Evolutionary conservation across 2,113 vertebrate species (phyloP).

Genomic region (Sinocyclocheilus maitianheensis): DNA sequence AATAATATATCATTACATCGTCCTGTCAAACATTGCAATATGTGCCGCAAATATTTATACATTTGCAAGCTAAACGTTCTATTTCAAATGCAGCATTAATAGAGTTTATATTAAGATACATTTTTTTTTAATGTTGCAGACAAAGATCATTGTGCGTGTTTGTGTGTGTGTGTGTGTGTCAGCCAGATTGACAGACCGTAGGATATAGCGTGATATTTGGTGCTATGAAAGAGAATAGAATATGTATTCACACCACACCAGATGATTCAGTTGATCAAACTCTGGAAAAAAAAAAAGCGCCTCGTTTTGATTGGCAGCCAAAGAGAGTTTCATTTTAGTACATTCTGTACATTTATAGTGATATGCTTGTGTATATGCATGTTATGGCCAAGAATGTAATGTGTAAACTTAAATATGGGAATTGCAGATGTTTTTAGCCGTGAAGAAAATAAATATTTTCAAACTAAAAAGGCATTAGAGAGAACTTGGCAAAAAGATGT

Average conservation of each 20-base stretch:
- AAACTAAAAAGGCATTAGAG: background rate
- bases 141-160: constrained; percentile 47
- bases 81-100: constrained; percentile 2
- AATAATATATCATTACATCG: constrained; percentile 26
- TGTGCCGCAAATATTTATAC: constrained; percentile 36
- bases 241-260: constrained; percentile 56
- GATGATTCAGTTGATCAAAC: constrained; percentile 52
- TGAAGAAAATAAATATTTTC: background rate
- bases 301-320: constrained; percentile 46
- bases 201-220: constrained; percentile 55
- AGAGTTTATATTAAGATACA: constrained; percentile 12
- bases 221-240: constrained; percentile 50
- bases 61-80: background rate
- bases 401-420: background rate
- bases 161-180: constrained; percentile 39
- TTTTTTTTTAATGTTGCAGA: background rate
- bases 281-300: constrained; percentile 40
- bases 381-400: background rate
- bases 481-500: constrained; percentile 51
- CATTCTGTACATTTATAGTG: constrained; percentile 14
- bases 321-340: constrained; percentile 34
- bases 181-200: constrained; percentile 58
- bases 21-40: constrained; percentile 15
- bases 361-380: background rate
- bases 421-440: background rate